phyloP scores from a whole-genome alignment of 2,113 vertebrate genomes.

The Rynchops niger region DNA sequence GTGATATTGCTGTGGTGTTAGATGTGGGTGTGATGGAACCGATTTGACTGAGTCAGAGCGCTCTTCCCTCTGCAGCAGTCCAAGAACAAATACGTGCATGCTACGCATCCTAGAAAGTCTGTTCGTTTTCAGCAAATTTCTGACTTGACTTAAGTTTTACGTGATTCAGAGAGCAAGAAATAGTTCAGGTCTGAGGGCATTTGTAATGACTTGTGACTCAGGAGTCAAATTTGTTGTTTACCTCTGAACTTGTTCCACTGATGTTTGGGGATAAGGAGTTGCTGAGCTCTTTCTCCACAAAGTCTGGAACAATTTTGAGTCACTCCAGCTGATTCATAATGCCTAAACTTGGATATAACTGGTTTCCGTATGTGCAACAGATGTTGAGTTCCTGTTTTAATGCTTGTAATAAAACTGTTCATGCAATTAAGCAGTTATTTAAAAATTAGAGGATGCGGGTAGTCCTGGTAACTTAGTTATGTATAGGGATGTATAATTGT shows the following conservation, averaged over 20 bases:
- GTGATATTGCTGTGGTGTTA: background rate
- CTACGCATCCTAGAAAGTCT: background rate
- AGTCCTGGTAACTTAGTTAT: background rate
- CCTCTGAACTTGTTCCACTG: background rate
- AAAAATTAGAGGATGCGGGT: background rate
- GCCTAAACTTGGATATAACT: background rate
- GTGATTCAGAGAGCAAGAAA: background rate
- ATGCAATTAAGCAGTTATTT: background rate
- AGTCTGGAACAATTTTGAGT: background rate
- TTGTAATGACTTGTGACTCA: background rate
- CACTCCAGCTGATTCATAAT: slow-evolving; percentile 33
- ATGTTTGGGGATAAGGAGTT: background rate
- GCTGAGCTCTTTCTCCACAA: background rate
- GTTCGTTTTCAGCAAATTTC: background rate
- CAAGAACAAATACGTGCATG: background rate
- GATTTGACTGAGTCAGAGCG: background rate
- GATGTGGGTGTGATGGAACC: background rate
- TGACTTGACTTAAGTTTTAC: background rate
- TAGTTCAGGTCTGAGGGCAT: background rate
- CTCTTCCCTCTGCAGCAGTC: background rate
- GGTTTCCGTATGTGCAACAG: background rate
- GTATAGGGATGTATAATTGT: background rate
- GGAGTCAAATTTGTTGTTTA: background rate
- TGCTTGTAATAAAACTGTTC: background rate
- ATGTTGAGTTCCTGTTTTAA: background rate